Base-by-base conservation (phyloP, 1,140 invertebrate species). In the Olivierus martensii region DNA sequence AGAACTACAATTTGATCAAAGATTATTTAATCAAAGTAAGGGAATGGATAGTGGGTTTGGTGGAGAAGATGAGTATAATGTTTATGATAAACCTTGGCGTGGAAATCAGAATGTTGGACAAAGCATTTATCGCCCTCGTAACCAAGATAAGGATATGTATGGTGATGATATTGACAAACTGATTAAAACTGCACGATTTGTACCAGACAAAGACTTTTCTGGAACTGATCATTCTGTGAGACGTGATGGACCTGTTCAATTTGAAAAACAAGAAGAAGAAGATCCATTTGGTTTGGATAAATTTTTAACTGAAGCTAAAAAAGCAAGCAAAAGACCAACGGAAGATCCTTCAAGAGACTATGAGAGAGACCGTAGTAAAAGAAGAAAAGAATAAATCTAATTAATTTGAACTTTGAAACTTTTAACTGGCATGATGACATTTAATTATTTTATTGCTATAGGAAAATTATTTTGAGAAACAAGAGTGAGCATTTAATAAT, bases 251-350 rank as follows among this genome's bases (percentile, higher is more conserved):
- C 94, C 94, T 5, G 94, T 98, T 18, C 89, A 96, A 67, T 98
- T 97, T 73, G 90, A 95, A 63, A 84, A 80, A 68, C 84, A 84
- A 61, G 84, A 87, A 56, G 76, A 76, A 54, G 85, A 88, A 62
- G 93, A 98, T 86, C 90, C 91, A 46, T 99, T 98, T 69, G 92
- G 92, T 73, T 73, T 98, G 61, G 90, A 93, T 79, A 87, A 93
- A 68, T 96, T 99, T 77, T 89, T 99, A 75, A 88, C 85, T 59
- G 85, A 93, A 70, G 93, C 91, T 47, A 97, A 98, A 67, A 79
- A 83, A 53, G 88, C 84, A 0, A 61, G 56, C 39, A 63, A 63
- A 34, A 41, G 60, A 39, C 49, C 61, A 15, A 44, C 46, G 22
- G 49, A 54, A 21, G 51, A 57, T 17, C 28, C 41, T 46, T 28